Evolutionary conservation across 2,888 invertebrate species (phyloP), one percentile per base, ranked within the genome.

Genomic region (Allacma fusca): DNA sequence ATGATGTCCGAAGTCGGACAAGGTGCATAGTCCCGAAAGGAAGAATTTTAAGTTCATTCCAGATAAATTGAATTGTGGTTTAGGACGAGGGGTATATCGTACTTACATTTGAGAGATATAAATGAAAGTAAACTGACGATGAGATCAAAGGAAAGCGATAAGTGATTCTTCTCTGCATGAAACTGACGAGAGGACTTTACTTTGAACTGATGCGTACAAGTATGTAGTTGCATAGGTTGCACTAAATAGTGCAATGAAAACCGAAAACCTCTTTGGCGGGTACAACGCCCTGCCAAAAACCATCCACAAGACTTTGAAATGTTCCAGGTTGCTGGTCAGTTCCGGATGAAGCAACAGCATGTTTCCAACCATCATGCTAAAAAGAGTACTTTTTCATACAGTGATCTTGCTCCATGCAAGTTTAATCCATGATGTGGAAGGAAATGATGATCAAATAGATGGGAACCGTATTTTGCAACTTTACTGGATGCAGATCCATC

Each of bases 111-210:
- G 34, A 9, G 34, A 34, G 34, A 34, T 34, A 34, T 34, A 34
- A 34, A 34, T 34, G 34, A 34, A 34, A 34, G 34, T 9, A 34
- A 34, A 34, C 34, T 29, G 19, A 29, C 2, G 23, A n/a, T 71
- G 28, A 71, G 57, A 71, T 71, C 71, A 71, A 71, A 71, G 71
- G 71, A n/a, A 71, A 71, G 50, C 71, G 71, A 71, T 28, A 57
- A 71, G 71, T 57, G 71, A 71, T 50, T 71, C 57, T 71, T 71
- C 71, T 71, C 71, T 71, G 57, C 71, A 71, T 57, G 57, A 44
- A 24, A 70, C 70, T 70, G 43, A n/a, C n/a, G n/a, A 44, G 69
- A 69, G 69, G 16, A 69, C 43, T 69, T 43, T 69, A 24, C 69
- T 44, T 69, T 4, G 34, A 13, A 21, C 21, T 24, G n/a, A 19